Conservation (phyloP, 2,888 invertebrate species). For the Drosophila planitibia region DNA sequence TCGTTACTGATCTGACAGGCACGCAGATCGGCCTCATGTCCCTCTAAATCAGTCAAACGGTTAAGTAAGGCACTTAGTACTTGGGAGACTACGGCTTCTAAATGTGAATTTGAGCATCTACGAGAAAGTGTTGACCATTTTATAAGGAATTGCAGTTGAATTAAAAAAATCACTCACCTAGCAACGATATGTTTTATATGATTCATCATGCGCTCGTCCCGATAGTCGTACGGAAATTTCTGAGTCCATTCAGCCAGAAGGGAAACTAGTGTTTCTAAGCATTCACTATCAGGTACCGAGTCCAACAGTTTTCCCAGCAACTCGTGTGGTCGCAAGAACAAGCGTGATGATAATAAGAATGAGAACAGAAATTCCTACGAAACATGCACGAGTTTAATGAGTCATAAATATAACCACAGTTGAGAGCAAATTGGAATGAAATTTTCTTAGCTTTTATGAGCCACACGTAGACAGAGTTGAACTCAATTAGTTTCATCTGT, state of each 20-base stretch:
- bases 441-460: neutral
- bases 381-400: neutral
- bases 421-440: neutral
- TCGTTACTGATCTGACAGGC: slow-evolving; percentile 84
- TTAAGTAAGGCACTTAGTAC: slow-evolving; percentile 86
- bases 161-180: slow-evolving; percentile 71
- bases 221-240: slow-evolving; percentile 85
- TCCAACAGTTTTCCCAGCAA: slow-evolving; percentile 84
- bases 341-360: slow-evolving; percentile 85
- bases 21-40: slow-evolving; percentile 85
- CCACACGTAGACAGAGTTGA: slow-evolving; percentile 6
- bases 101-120: slow-evolving; percentile 84
- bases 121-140: too few species aligned
- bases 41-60: slow-evolving; percentile 86
- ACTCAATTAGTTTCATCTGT: slow-evolving; percentile 12
- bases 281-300: slow-evolving; percentile 84
- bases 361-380: slow-evolving; percentile 84
- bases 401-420: neutral
- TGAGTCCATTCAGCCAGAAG: slow-evolving; percentile 85
- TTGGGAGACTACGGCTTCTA: slow-evolving; percentile 85
- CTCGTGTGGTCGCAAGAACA: slow-evolving; percentile 85
- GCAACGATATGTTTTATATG: slow-evolving; percentile 86
- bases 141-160: too few species aligned
- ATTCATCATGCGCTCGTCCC: slow-evolving; percentile 85
- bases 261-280: slow-evolving; percentile 83